Evolutionary conservation across 1,140 invertebrate genomes (phyloP).

Genomic region (Drosophila suzukii): DNA sequence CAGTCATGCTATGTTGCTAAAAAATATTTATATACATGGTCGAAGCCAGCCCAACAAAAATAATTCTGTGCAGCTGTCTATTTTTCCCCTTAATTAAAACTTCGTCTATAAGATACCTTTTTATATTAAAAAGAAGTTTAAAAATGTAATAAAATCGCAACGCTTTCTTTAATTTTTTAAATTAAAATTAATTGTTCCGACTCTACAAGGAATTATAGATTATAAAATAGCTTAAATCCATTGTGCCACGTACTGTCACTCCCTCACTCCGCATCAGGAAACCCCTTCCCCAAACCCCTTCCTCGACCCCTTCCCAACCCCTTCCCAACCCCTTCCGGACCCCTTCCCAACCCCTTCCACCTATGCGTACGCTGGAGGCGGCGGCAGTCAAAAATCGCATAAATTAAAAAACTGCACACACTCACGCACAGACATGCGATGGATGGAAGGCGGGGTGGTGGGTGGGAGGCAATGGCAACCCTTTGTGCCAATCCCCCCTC

Average conservation of each 20-base stretch:
- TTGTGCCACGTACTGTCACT: constrained; percentile 9
- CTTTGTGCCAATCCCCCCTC: constrained; percentile 36
- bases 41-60: no score
- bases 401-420: constrained; percentile 75
- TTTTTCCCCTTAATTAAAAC: no score
- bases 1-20: no score
- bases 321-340: neutral
- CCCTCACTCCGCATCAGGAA: neutral
- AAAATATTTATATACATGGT: no score
- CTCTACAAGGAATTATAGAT: no score
- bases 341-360: constrained; percentile 1
- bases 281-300: neutral
- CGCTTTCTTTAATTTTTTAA: no score
- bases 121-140: no score
- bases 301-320: neutral
- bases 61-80: no score
- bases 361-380: constrained; percentile 25
- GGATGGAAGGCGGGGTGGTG: constrained; percentile 10
- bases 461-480: constrained; percentile 60
- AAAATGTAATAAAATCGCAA: no score
- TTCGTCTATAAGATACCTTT: no score
- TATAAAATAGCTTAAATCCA: neutral
- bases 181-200: no score
- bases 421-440: constrained; percentile 41
- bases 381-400: constrained; percentile 75